Evolutionary conservation across 1,140 invertebrate genomes (phyloP).

Genomic region (Mercenaria mercenaria): DNA sequence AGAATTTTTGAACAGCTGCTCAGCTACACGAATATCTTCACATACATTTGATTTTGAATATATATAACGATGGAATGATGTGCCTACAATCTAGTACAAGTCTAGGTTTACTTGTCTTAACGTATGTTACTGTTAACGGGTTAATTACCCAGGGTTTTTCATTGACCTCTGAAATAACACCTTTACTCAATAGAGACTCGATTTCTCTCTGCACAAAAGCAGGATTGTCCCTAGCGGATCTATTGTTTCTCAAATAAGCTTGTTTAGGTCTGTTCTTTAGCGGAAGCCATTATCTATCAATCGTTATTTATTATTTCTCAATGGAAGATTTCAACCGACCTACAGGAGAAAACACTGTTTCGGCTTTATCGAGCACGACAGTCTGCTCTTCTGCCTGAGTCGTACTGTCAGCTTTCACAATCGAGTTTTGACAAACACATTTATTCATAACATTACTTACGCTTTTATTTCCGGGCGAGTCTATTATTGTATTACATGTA

Average conservation of each 20-base stretch:
- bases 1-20: neutral
- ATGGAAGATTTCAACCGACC: slow-evolving; percentile 4
- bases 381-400: neutral
- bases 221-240: slow-evolving; percentile 29
- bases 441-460: too few relatives aligned
- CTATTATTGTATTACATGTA: too few relatives aligned
- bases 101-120: slow-evolving; percentile 20
- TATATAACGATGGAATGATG: neutral
- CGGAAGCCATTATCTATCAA: too few relatives aligned
- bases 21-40: slow-evolving; percentile 23
- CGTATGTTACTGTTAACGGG: too few relatives aligned
- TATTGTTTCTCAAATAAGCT: slow-evolving; percentile 64
- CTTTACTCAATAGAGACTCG: neutral
- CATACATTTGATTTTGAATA: slow-evolving; percentile 29
- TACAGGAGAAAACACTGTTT: neutral
- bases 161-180: too few relatives aligned
- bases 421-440: neutral
- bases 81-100: slow-evolving; percentile 18
- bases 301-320: too few relatives aligned
- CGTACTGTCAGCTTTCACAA: neutral
- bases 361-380: neutral
- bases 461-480: too few relatives aligned
- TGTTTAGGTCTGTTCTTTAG: too few relatives aligned
- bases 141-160: too few relatives aligned
- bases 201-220: slow-evolving; percentile 44